Percentiles rank a stretch among this genome's conserved stretches.
phyloP scores from a whole-genome alignment of 2,888 invertebrate species.

The Habrosyne pyritoides region DNA sequence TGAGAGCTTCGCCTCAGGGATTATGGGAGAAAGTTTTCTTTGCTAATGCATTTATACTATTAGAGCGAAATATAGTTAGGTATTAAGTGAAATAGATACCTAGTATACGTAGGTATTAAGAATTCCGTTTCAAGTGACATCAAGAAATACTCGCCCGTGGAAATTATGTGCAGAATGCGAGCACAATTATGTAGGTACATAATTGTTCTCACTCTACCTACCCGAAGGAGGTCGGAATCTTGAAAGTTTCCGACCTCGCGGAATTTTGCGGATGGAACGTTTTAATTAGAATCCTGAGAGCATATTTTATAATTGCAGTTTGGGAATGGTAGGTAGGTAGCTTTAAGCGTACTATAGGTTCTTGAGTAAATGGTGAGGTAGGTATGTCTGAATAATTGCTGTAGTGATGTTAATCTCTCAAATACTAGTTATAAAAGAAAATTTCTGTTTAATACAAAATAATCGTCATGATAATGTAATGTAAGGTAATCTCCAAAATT shows the following conservation, averaged over 20 bases:
- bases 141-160: slow-evolving; percentile 52
- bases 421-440: too few relatives aligned
- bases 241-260: slow-evolving; percentile 70
- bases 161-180: slow-evolving; percentile 72
- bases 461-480: too few relatives aligned
- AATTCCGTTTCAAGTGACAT: slow-evolving; percentile 43
- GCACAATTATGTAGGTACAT: slow-evolving; percentile 48
- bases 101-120: slow-evolving; percentile 19
- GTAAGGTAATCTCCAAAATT: too few relatives aligned
- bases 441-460: too few relatives aligned
- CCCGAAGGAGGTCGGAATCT: slow-evolving; percentile 33
- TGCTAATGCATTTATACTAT: slow-evolving; percentile 12
- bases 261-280: slow-evolving; percentile 79
- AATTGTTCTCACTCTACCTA: too few relatives aligned
- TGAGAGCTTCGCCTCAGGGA: slow-evolving; percentile 45
- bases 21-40: slow-evolving; percentile 45
- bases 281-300: slow-evolving; percentile 79
- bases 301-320: slow-evolving; percentile 78
- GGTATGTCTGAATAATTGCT: too few relatives aligned
- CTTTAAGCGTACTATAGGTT: background rate
- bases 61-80: background rate
- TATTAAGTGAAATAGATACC: background rate
- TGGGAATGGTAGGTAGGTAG: slow-evolving; percentile 24
- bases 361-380: background rate
- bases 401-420: too few relatives aligned